phyloP scores from a whole-genome alignment of 2,113 vertebrate genomes.

The Cricetomys ansorgei region DNA sequence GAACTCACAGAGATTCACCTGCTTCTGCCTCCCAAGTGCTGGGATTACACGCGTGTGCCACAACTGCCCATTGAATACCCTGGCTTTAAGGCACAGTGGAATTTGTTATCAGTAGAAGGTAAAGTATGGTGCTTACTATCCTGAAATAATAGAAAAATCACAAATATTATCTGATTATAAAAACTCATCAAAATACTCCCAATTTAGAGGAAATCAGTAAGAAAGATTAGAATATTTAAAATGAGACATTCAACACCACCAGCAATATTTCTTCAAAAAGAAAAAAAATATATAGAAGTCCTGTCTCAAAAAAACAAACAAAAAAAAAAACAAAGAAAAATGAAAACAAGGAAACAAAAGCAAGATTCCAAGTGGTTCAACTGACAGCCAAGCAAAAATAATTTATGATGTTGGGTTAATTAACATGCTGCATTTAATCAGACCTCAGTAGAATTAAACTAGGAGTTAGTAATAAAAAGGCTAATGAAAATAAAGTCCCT shows the following conservation, averaged over 20 bases:
- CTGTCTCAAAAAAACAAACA: not conserved
- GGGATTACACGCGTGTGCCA: too few relatives aligned
- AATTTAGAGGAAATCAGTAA: not conserved
- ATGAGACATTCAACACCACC: not conserved
- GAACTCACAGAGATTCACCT: too few relatives aligned
- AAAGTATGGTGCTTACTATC: not conserved
- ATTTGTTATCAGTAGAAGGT: not conserved
- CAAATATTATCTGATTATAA: not conserved
- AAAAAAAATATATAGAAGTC: not conserved
- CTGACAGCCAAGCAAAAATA: not conserved
- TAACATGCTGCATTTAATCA: not conserved
- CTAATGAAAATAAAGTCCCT: not conserved
- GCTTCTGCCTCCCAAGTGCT: too few relatives aligned
- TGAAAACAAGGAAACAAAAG: not conserved
- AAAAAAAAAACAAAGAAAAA: not conserved
- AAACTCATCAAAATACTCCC: not conserved
- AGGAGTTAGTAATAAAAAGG: not conserved
- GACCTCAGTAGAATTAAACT: not conserved
- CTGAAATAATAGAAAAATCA: not conserved
- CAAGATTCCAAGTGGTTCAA: not conserved
- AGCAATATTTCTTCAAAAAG: not conserved
- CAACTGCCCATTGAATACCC: too few relatives aligned
- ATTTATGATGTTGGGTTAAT: not conserved
- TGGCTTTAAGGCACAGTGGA: not conserved
- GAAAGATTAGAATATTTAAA: conserved; percentile 12